Base-by-base conservation (phyloP, 2,113 vertebrate genomes). In the Pluvianellus socialis region DNA sequence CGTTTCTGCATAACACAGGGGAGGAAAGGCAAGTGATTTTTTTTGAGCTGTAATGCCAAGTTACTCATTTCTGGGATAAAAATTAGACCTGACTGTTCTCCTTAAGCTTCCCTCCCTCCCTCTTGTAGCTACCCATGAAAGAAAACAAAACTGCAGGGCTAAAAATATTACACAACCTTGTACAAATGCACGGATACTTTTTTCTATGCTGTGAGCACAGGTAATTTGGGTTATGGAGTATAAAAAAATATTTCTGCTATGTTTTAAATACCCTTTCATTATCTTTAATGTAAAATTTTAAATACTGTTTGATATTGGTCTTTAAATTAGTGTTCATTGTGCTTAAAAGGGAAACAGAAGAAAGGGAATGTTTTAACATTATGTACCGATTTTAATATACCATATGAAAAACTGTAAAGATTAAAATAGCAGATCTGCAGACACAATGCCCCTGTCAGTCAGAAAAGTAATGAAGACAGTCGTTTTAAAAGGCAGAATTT, bases 81-180 rank as follows among this genome's bases (percentile, higher is more conserved):
- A 95, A 91, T 75, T 49, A 94, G 40, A 91, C 61, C 26, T 79
- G 72, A 81, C 56, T 93, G 26, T 33, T 92, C 73, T 94, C 45
- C 75, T 91, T 45, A 81, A 68, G 55, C 27, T 74, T 82, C 50
- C 45, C 28, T 76, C 7, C 33, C 42, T 73, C 21, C 9, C 3
- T 52, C 18, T 55, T 42, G 33, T 30, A 90, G 53, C 71, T 84
- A 77, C 50, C 19, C 50, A 56, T 6, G 19, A 86, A 89, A 61
- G 65, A 72, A 86, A 96, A 79, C n/a, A 92, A 86, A 94, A 91
- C 38, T 50, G 45, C 53, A 91, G 38, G 52, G 49, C 82, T 92
- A 87, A 94, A 91, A 94, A 85, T 42, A 79, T 35, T 47, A 86
- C 49, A 79, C 30, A 89, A 6, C 5, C 24, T 74, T 65, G 14